Evolutionary conservation across 2,888 invertebrate genomes (phyloP), one percentile per base, ranked within the genome.

Genomic region (Stenoptilia bipunctidactyla): DNA sequence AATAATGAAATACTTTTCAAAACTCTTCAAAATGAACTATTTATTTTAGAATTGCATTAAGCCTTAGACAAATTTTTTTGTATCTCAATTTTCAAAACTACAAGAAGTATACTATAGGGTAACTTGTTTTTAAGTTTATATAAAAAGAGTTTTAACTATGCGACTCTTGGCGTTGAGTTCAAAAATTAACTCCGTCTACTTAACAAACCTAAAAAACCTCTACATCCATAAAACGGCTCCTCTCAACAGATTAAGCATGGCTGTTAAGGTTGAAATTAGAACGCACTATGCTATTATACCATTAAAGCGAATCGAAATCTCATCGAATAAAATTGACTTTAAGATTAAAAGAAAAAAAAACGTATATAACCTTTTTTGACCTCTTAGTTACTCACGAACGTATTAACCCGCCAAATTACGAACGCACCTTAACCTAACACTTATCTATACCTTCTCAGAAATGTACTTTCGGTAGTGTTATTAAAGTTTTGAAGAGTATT

Each of bases 251-350:
- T 15, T 13, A 40, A 40, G 27, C 13, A 20, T 6, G 15, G 36
- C 34, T 34, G 38, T 45, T 41, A 30, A 13, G 2, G 12, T 27
- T 13, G 15, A 39, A 13, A 15, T 25, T 15, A 38, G 15, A 39
- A 30, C 30, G 12, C 10, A 8, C n/a, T 4, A 12, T 12, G 9
- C 30, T n/a, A 30, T 30, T 12, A 14, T 15, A 37, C 34, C 15
- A 13, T 35, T 15, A 5, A 27, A 34, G 30, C 38, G 51, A 67
- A 66, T 63, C 62, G 66, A 55, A 67, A 59, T 66, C 63, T 79
- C 76, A 77, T 75, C 68, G 60, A 53, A 67, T 55, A 66, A 73
- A 77, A 77, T 76, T 75, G 74, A 66, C 59, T 66, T 51, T 52
- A 49, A 56, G 52, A 51, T 59, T 49, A 43, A 52, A 48, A 41